Evolutionary conservation across 2,888 invertebrate genomes (phyloP).

Genomic region (Coelogynopora nodosa): DNA sequence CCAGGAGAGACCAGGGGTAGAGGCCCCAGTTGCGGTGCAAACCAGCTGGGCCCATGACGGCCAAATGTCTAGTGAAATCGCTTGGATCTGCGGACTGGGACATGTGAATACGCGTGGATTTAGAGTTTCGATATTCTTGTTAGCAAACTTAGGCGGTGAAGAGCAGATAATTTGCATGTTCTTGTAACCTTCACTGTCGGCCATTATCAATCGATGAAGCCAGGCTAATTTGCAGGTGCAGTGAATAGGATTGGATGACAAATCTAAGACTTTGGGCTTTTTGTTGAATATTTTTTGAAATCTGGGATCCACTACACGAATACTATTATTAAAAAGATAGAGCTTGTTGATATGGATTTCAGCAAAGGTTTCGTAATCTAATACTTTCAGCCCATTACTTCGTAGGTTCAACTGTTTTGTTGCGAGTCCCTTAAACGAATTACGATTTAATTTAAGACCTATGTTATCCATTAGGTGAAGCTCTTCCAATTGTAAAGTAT

Average conservation of each 20-base stretch:
- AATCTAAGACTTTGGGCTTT: not conserved
- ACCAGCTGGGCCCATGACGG: conserved; percentile 8
- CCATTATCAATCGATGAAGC: conserved; percentile 15
- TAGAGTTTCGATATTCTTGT: not conserved
- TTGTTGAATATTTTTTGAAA: conserved; percentile 26
- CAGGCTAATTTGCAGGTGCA: conserved; percentile 34
- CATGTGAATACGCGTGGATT: not conserved
- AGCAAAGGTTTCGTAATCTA: conserved; percentile 14
- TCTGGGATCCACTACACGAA: conserved; percentile 16
- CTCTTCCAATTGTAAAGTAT: not conserved
- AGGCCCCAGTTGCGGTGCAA: conserved; percentile 8
- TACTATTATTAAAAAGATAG: conserved; percentile 32
- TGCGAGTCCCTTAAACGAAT: conserved; percentile 22
- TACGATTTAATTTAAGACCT: not conserved
- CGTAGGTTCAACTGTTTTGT: conserved; percentile 35
- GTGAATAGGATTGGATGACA: conserved; percentile 37
- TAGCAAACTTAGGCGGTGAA: not conserved
- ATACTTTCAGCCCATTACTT: conserved; percentile 21
- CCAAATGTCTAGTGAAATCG: conserved; percentile 1
- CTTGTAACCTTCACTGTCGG: conserved; percentile 6
- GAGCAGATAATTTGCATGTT: conserved; percentile 12
- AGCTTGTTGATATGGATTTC: not conserved
- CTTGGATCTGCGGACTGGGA: conserved; percentile 34
- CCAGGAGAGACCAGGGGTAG: conserved; percentile 11
- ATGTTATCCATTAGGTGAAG: conserved; percentile 22